Evolutionary conservation across 1,140 invertebrate species (phyloP), one percentile per base, ranked within the genome.

Genomic region (Daktulosphaira vitifoliae): DNA sequence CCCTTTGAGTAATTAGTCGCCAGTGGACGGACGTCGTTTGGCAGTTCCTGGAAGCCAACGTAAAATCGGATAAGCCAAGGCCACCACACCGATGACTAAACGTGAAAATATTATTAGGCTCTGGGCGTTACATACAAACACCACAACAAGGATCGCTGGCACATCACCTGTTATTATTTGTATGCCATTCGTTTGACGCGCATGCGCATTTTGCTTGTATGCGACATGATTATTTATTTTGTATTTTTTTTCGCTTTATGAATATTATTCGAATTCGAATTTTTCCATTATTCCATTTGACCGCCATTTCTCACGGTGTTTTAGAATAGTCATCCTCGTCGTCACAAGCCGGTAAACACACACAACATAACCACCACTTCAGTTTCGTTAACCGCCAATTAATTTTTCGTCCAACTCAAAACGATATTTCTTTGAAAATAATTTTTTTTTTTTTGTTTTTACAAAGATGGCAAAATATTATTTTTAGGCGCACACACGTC

Each of bases 71-170:
- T n/a, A n/a, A n/a, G n/a, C n/a, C n/a, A n/a, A n/a, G n/a, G n/a
- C n/a, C n/a, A n/a, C n/a, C 29, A 8, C 8, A 26, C 4, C 25
- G 56, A 62, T 62, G 56, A 62, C 56, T 62, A 48, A 62, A 44
- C 56, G 56, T 9, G 20, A 62, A 62, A 46, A 48, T 48, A 62
- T 54, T 54, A 38, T 39, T 54, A 56, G 38, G 38, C 22, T 6
- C 29, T 22, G 29, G 26, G 26, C 50, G n/a, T n/a, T 33, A 33
- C 29, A 5, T 29, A 54, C 20, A 38, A 54, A 16, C 8, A 52
- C 18, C 26, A 13, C 50, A n/a, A n/a, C n/a, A 20, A 15, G 11
- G 7, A 18, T 39, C 33, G 38, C 42, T n/a, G n/a, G 16, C 8
- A 13, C 6, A 1, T 5, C 48, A 11, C 18, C 48, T 25, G 22